Evolutionary conservation across 2,888 invertebrate species (phyloP).

Genomic region (Cataglyphis livida): DNA sequence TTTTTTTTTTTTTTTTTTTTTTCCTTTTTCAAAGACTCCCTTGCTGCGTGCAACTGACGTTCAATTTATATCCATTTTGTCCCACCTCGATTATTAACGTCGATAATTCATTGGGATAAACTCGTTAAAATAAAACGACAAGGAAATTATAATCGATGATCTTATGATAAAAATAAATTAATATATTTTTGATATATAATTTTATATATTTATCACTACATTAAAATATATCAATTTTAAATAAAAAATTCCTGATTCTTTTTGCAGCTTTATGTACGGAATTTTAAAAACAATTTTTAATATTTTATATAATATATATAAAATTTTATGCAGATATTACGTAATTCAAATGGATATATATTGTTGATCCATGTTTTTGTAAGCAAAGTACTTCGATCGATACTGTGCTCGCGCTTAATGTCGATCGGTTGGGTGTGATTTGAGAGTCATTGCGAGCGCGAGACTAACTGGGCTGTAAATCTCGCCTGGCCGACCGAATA

Average conservation of each 20-base stretch:
- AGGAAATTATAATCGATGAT: background rate
- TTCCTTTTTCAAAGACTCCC: conserved; percentile 62
- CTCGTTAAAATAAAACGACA: background rate
- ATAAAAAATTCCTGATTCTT: background rate
- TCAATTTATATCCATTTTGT: conserved; percentile 65
- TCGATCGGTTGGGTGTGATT: conserved; percentile 53
- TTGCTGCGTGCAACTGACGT: conserved; percentile 69
- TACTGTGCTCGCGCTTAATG: conserved; percentile 7
- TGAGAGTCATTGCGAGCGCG: conserved; percentile 71
- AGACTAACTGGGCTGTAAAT: conserved; percentile 75
- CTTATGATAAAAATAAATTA: background rate
- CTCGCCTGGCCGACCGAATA: conserved; percentile 71
- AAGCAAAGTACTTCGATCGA: background rate
- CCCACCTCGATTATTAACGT: conserved; percentile 52
- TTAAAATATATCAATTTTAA: background rate
- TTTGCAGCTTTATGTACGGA: background rate
- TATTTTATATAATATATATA: background rate
- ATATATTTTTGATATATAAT: background rate
- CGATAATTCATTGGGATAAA: conserved; percentile 37
- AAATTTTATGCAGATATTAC: too few species aligned
- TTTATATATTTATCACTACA: background rate
- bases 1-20: conserved; percentile 70
- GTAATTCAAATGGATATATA: background rate
- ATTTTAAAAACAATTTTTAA: background rate
- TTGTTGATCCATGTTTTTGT: background rate